Evolutionary conservation across 2,113 vertebrate species (phyloP), one percentile per base, ranked within the genome.

Genomic region (Pterocles gutturalis): DNA sequence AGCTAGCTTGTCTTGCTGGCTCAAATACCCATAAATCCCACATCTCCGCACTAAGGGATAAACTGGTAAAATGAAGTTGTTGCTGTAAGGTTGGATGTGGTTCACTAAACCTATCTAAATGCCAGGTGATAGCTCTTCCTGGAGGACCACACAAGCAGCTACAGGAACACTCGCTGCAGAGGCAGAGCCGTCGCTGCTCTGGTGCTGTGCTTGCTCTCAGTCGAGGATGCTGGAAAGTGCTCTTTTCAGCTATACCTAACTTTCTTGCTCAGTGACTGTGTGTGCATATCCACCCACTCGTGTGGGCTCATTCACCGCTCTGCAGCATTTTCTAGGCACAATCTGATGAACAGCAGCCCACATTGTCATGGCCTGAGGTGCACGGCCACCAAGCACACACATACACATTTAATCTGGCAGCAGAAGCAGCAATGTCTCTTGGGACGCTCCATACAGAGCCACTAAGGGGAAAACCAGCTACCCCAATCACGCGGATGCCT

Each of bases 401-500:
- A 33, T 20, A 38, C 24, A 53, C 38, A 41, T 36, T 67, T 34
- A 53, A 79, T 46, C 48, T 49, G 28, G 20, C 77, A 95, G 77
- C 80, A 90, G 80, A 89, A 83, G n/a, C 26, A 84, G 38, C 65
- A 34, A 4, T 4, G 17, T 36, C 86, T 64, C 80, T 73, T 76
- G 33, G 65, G 92, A 83, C 3, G 5, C 26, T 28, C 64, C 67
- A 29, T 31, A 62, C 75, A 77, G 61, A 54, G 14, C 28, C 3
- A 1, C 10, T 0, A n/a, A 82, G 62, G 73, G 81, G 83, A 93
- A 72, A 87, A 92, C 31, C 83, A 67, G 34, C 33, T 61, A 36
- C 26, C 33, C 45, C 6, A 67, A 13, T 62, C 48, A 76, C 0
- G 0, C 0, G 0, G n/a, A 65, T 79, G 61, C 70, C 80, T 95